phyloP scores from a whole-genome alignment of 1,140 invertebrate species.

The Helicorthomorpha holstii region DNA sequence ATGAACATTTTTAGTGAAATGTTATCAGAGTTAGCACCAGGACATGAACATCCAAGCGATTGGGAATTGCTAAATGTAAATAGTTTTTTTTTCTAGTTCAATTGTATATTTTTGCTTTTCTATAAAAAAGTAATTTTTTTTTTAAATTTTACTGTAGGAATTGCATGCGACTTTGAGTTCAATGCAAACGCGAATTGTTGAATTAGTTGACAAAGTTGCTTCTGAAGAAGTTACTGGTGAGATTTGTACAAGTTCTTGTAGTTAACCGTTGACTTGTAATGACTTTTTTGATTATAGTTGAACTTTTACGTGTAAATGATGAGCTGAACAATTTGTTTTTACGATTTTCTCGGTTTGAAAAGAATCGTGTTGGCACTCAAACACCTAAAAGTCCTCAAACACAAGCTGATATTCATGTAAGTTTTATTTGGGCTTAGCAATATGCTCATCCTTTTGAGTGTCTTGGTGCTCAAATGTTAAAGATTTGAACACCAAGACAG shows the following conservation, averaged over 20 bases:
- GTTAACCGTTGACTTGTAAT: no score
- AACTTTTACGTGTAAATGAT: slow-evolving; percentile 84
- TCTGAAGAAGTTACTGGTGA: slow-evolving; percentile 76
- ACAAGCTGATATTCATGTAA: neutral
- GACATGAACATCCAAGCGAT: slow-evolving; percentile 50
- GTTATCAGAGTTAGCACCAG: slow-evolving; percentile 66
- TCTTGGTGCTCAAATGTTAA: no score
- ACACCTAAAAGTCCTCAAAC: neutral
- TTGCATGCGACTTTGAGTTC: slow-evolving; percentile 64
- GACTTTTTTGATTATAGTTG: slow-evolving; percentile 43
- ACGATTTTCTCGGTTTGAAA: slow-evolving; percentile 33
- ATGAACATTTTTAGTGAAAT: slow-evolving; percentile 88
- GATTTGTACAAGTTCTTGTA: neutral
- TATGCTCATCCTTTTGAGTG: no score
- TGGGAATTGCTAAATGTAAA: slow-evolving; percentile 46
- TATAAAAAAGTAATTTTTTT: neutral
- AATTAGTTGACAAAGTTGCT: slow-evolving; percentile 70
- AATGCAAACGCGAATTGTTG: slow-evolving; percentile 88
- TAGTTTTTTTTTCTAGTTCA: slow-evolving; percentile 5
- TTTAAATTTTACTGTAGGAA: slow-evolving; percentile 38
- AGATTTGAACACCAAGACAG: no score
- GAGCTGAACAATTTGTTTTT: slow-evolving; percentile 90
- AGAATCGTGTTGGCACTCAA: slow-evolving; percentile 11
- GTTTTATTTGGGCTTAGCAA: no score
- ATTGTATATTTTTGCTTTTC: neutral